phyloP scores from a whole-genome alignment of 2,113 vertebrate species.

The Nyctereutes procyonoides region DNA sequence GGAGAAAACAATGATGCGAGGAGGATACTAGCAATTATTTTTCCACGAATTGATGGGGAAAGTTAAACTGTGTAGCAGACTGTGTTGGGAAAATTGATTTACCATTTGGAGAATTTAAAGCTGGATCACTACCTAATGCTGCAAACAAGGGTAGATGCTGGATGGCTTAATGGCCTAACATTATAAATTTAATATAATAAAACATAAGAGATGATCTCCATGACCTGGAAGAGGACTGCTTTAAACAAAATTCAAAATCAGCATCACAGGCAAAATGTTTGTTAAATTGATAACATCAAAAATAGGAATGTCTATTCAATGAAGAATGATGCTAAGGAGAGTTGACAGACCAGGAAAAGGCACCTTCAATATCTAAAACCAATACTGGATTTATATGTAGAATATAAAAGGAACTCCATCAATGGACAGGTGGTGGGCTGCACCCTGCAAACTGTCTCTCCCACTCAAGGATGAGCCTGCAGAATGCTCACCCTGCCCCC shows the following conservation, averaged over 20 bases:
- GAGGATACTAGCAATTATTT: not conserved
- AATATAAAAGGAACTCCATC: not conserved
- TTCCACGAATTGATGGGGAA: not conserved
- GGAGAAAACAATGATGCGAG: not conserved
- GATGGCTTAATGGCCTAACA: not conserved
- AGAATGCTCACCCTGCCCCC: rapidly evolving
- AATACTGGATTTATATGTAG: not conserved
- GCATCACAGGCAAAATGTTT: not conserved
- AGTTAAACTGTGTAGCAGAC: not conserved
- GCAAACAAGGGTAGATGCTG: not conserved
- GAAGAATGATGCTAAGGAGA: not conserved
- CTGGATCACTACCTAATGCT: not conserved
- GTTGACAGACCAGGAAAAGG: not conserved
- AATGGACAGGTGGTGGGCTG: not conserved
- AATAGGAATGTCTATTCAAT: not conserved
- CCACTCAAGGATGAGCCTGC: not conserved
- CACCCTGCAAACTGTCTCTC: rapidly evolving
- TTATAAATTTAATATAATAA: not conserved
- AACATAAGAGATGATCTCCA: not conserved
- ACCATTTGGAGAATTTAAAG: not conserved
- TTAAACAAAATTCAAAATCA: not conserved
- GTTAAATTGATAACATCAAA: not conserved
- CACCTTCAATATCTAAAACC: not conserved
- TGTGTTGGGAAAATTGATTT: not conserved
- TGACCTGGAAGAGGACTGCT: not conserved